A percentile compares a stretch with the other conserved stretches of the same genome.
Evolutionary conservation across 2,888 invertebrate genomes (phyloP).

Genomic region (Seira ritae): DNA sequence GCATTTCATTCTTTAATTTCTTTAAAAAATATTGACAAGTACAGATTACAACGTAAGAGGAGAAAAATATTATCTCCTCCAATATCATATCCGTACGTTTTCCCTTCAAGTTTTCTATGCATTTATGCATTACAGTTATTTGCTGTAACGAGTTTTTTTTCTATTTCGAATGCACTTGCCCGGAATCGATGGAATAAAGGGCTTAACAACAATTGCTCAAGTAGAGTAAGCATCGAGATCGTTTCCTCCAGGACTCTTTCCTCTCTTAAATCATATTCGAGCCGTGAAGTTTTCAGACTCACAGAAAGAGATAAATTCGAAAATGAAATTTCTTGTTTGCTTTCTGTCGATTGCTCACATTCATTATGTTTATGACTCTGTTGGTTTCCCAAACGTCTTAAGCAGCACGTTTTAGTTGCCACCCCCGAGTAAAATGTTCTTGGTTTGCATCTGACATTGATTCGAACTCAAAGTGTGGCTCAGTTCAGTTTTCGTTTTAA

Average conservation of each 20-base stretch:
- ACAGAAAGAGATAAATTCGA: conserved; percentile 51
- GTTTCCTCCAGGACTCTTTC: no score
- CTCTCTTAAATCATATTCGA: conserved; percentile 56
- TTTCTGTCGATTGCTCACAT: conserved; percentile 51
- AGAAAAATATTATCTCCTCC: conserved; percentile 26
- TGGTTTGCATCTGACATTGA: no score
- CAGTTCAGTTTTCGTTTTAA: no score
- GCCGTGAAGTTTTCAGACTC: conserved; percentile 30
- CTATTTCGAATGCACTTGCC: no score
- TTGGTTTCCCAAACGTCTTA: conserved; percentile 42
- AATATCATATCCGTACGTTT: not conserved
- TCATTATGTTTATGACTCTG: conserved; percentile 53
- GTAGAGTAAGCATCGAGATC: no score
- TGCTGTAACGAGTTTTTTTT: not conserved
- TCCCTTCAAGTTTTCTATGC: not conserved
- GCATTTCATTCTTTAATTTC: conserved; percentile 41
- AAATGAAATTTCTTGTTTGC: conserved; percentile 51
- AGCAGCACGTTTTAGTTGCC: conserved; percentile 47
- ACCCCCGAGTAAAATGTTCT: conserved; percentile 26
- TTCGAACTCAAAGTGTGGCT: no score
- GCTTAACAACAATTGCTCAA: no score
- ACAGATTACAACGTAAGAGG: conserved; percentile 51
- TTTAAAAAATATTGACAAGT: conserved; percentile 51
- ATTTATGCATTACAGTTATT: not conserved
- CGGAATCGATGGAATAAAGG: no score